Conservation (phyloP, 2,113 vertebrate species). For the Galemys pyrenaicus region DNA sequence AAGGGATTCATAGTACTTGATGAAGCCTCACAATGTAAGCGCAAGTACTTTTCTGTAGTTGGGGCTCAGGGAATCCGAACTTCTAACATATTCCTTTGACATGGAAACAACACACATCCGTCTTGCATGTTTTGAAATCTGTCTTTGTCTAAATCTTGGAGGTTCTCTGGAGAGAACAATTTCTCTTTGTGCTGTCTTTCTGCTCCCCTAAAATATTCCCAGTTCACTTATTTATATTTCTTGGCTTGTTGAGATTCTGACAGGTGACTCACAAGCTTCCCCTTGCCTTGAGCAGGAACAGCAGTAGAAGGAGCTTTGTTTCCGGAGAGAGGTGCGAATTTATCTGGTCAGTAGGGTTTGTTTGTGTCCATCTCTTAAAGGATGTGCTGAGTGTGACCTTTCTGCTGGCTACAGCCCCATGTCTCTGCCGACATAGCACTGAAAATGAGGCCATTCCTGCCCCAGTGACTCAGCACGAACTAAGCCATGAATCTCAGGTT, state of each 20-base stretch:
- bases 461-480: slow-evolving; percentile 67
- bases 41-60: not conserved
- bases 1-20: not conserved
- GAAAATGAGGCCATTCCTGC: not conserved
- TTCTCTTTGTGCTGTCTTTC: slow-evolving; percentile 28
- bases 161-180: not conserved
- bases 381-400: slow-evolving; percentile 57
- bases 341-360: slow-evolving; percentile 6
- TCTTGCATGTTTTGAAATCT: not conserved
- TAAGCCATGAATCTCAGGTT: slow-evolving; percentile 62
- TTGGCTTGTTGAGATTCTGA: slow-evolving; percentile 4
- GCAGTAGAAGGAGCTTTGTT: not conserved
- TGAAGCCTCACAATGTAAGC: not conserved
- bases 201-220: not conserved
- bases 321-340: not conserved
- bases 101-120: not conserved
- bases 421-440: not conserved
- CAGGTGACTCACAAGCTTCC: not conserved
- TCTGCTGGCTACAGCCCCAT: slow-evolving; percentile 26
- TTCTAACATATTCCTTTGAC: not conserved
- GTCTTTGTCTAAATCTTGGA: slow-evolving; percentile 1
- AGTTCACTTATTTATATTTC: not conserved
- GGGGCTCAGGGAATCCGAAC: not conserved
- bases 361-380: slow-evolving; percentile 15
- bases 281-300: not conserved